These are phyloP conservation scores for Chauna torquata DNA, from an alignment of 2,113 vertebrate genomes.

Conservation along the genomic window DNA sequence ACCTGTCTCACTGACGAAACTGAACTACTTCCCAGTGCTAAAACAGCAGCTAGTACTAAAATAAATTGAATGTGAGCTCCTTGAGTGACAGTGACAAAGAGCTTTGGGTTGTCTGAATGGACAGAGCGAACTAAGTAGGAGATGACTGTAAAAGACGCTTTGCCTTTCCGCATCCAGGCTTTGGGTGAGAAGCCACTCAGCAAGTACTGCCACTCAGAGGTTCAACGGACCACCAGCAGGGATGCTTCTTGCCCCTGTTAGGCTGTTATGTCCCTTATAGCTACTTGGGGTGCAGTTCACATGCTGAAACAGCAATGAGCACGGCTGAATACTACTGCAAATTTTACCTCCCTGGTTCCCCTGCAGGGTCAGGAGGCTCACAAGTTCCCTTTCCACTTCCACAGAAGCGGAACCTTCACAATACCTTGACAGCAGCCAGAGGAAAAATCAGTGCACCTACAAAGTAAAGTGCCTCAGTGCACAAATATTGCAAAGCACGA, in stretches of 20 bases:
- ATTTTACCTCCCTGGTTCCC: neutral
- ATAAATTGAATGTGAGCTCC: neutral
- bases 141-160: neutral
- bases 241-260: neutral
- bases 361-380: neutral
- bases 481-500: neutral
- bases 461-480: neutral
- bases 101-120: neutral
- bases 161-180: neutral
- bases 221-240: neutral
- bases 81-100: neutral
- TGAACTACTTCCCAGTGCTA: neutral
- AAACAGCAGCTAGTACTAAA: neutral
- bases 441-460: neutral
- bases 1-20: neutral
- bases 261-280: rapidly evolving
- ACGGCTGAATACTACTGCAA: neutral
- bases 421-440: neutral
- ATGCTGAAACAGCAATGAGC: neutral
- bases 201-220: rapidly evolving
- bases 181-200: neutral
- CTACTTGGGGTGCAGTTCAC: neutral
- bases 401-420: neutral
- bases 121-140: neutral
- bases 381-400: neutral